Evolutionary conservation across 2,113 vertebrate genomes (phyloP).

Genomic region (Xenopus laevis): DNA sequence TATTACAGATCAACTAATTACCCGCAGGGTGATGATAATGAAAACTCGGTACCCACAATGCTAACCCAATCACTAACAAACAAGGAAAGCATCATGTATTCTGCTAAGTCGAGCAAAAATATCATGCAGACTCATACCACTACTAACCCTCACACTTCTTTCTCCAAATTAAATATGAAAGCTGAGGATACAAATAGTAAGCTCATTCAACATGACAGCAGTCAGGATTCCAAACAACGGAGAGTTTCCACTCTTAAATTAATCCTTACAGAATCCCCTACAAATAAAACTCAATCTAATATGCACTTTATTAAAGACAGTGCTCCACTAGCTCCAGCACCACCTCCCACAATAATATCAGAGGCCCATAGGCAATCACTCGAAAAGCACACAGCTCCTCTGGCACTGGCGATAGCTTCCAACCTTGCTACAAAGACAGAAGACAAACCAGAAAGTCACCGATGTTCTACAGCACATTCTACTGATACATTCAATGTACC

Average conservation of each 20-base stretch:
- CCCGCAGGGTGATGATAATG: conserved; percentile 51
- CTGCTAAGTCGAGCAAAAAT: conserved; percentile 69
- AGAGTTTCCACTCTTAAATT: conserved; percentile 81
- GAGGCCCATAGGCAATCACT: conserved; percentile 54
- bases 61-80: conserved; percentile 51
- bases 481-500: conserved; percentile 64
- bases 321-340: conserved; percentile 47
- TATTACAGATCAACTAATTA: conserved; percentile 62
- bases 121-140: conserved; percentile 67
- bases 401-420: conserved; percentile 75
- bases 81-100: conserved; percentile 61
- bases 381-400: conserved; percentile 69
- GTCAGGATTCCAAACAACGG: conserved; percentile 67
- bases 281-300: conserved; percentile 34
- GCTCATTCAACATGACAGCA: conserved; percentile 60
- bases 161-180: conserved; percentile 44
- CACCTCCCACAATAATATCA: conserved; percentile 47
- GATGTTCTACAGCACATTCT: conserved; percentile 63
- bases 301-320: conserved; percentile 46
- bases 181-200: conserved; percentile 50
- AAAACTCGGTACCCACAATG: conserved; percentile 47
- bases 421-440: conserved; percentile 58
- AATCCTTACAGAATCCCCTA: conserved; percentile 61
- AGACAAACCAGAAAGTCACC: conserved; percentile 60
- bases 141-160: conserved; percentile 55